Evolutionary conservation across 2,888 invertebrate species (phyloP).

Genomic region (Strigamia maritima): DNA sequence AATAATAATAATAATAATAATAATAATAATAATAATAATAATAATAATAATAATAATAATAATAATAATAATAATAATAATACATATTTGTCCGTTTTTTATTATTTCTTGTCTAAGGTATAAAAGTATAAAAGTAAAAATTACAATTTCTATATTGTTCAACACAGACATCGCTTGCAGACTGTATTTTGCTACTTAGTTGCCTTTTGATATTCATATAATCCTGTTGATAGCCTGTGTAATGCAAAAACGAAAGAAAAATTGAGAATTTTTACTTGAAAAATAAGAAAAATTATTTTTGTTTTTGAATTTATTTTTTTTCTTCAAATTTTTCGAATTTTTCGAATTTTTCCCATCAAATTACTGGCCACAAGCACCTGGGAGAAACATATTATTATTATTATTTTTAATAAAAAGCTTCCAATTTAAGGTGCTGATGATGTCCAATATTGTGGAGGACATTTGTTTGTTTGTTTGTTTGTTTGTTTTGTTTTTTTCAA

Average conservation of each 20-base stretch:
- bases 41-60: no score
- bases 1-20: no score
- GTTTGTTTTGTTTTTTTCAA: background rate
- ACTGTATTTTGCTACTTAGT: conserved; percentile 41
- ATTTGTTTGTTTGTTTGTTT: background rate
- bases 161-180: conserved; percentile 39
- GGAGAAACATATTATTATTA: background rate
- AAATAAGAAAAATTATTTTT: background rate
- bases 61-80: background rate
- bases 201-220: conserved; percentile 40
- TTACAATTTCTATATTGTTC: conserved; percentile 39
- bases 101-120: conserved; percentile 19
- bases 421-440: background rate
- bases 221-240: conserved; percentile 39
- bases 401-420: conserved; percentile 1
- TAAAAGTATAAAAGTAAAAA: conserved; percentile 24
- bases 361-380: conserved; percentile 37
- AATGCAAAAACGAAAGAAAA: conserved; percentile 37
- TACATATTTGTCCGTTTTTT: conserved; percentile 6
- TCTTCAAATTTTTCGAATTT: no score
- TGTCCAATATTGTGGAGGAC: conserved; percentile 11
- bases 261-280: background rate
- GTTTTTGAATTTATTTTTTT: no score
- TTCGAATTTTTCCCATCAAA: background rate
- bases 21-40: no score